Base-by-base conservation (phyloP, 2,888 invertebrate species). In the Oscheius sp. region DNA sequence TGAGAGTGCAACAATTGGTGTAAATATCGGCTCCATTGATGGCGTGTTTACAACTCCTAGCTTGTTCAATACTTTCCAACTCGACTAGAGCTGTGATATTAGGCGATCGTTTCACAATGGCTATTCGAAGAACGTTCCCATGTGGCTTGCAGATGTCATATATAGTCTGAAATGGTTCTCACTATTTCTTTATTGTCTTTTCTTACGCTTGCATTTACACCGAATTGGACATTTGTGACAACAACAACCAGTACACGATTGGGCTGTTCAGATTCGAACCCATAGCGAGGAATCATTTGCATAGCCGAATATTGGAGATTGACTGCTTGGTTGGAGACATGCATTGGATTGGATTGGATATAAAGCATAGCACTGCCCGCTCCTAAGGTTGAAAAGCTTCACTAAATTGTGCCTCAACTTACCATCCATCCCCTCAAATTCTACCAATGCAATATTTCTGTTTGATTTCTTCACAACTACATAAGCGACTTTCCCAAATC, bases 11-110 rank as follows among this genome's bases (percentile, higher is more conserved):
- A 90, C 97, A 98, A 77, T 97, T 97, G 55, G 96, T 95, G 90
- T 98, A 98, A 87, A 98, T 96, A 89, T 98, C 97, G 76, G 96
- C 96, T 81, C 97, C 97, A 89, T 96, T 94, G 82, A 98, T 91
- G 74, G 93, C 92, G 83, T 95, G 94, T 88, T 96, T 48, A 17
- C 48, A 33, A 5, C 27, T 39, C 52, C 45, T 50, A 8, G 69
- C 69, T n/a, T 17, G 5, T 12, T 69, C 69, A 15, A 52, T 15
- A n/a, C 53, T 27, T 12, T 50, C 45, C 33, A 69, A 69, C 45
- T 69, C 69, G 1, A 69, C 63, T 15, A 69, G 46, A 33, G 64
- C 64, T 3, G 45, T 52, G n/a, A 69, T 17, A 25, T 64, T 42
- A 15, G 52, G 64, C 10, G 52, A 10, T n/a, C 64, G 37, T 29